Conservation (phyloP, 2,113 vertebrate genomes). For the Chloroceryle aenea region DNA sequence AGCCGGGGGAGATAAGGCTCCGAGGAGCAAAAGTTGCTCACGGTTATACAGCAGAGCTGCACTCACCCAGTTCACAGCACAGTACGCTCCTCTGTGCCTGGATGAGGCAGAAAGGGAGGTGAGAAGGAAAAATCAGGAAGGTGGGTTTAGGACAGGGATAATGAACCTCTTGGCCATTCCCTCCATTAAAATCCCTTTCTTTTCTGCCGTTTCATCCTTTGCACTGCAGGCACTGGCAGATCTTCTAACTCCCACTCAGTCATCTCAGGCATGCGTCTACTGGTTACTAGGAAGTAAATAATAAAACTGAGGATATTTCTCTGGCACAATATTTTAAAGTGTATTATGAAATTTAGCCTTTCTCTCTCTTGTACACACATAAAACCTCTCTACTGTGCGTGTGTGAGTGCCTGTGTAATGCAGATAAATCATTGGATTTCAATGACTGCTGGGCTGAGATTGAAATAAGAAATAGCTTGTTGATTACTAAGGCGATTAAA, state of each 20-base stretch:
- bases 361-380: not conserved
- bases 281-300: constrained; percentile 4
- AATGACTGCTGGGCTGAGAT: constrained; percentile 39
- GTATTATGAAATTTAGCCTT: not conserved
- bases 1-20: not conserved
- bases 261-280: not conserved
- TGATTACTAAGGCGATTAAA: constrained; percentile 80
- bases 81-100: not conserved
- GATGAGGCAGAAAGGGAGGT: not conserved
- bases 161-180: not conserved
- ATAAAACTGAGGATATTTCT: not conserved
- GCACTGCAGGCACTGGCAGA: not conserved
- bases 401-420: constrained; percentile 18
- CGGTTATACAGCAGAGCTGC: accelerated
- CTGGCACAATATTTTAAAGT: not conserved
- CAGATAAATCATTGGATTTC: constrained; percentile 67
- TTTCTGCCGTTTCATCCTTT: not conserved
- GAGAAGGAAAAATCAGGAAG: not conserved
- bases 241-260: not conserved
- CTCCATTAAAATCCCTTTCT: not conserved
- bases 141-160: not conserved
- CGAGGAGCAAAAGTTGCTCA: not conserved
- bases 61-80: not conserved
- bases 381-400: not conserved
- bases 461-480: constrained; percentile 76